Conservation (phyloP, 2,888 invertebrate species). For the Drosophila neonasuta region DNA sequence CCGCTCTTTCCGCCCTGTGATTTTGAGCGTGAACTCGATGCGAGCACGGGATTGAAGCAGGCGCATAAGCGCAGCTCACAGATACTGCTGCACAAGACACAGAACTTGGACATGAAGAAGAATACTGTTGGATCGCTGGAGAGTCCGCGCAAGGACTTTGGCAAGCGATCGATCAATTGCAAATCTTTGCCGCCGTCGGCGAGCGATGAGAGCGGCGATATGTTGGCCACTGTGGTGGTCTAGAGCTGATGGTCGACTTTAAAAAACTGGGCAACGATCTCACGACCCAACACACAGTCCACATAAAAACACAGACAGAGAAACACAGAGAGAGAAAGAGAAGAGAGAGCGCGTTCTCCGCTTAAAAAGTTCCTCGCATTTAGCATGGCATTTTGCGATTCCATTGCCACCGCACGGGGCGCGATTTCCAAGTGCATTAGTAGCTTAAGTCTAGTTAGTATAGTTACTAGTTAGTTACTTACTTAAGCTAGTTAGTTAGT, state of each 20-base stretch:
- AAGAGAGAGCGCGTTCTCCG: constrained; percentile 34
- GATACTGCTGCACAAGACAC: constrained; percentile 91
- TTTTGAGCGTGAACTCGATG: constrained; percentile 81
- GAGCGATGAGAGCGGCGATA: constrained; percentile 82
- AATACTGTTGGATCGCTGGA: constrained; percentile 87
- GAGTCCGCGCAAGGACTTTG: constrained; percentile 88
- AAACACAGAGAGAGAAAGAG: neutral
- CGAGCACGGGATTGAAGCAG: constrained; percentile 79
- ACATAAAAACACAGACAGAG: constrained; percentile 11
- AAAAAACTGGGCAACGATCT: constrained; percentile 50
- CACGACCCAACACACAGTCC: constrained; percentile 41
- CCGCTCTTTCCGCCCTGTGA: constrained; percentile 81
- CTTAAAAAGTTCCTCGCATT: constrained; percentile 66
- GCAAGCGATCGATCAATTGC: constrained; percentile 87
- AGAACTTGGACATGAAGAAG: constrained; percentile 92
- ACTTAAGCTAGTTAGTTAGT: constrained; percentile 30
- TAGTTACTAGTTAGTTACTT: constrained; percentile 15
- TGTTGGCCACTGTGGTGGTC: constrained; percentile 85
- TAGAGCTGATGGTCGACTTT: constrained; percentile 58
- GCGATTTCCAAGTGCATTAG: constrained; percentile 70
- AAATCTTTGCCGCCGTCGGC: constrained; percentile 80
- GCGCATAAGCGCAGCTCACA: constrained; percentile 84
- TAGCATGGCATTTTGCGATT: constrained; percentile 41
- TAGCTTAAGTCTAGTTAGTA: constrained; percentile 46
- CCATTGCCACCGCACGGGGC: constrained; percentile 66